Evolutionary conservation across 2,113 vertebrate genomes (phyloP), one percentile per base, ranked within the genome.

Genomic region (Tetrao urogallus): DNA sequence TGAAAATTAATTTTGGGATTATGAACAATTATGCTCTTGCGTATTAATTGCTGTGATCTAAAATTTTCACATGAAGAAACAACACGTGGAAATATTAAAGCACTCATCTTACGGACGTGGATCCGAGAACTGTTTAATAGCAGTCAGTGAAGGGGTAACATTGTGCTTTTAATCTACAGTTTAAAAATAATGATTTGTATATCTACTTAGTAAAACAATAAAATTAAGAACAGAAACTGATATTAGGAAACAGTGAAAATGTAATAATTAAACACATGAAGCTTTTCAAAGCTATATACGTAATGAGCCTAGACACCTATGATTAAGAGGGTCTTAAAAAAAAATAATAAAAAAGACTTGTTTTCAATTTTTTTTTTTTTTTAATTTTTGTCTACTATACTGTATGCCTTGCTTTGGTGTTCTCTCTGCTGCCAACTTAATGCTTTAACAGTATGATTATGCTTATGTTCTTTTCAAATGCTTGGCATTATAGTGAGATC

Each of bases 401-500:
- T 96, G 94, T 97, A 97, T 96, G 85, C 96, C 96, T 98, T 96
- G 95, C 97, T 98, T 98, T 98, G 98, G 98, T 98, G 97, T 97
- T 97, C 94, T 97, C 78, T 96, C 96, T 97, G 94, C 93, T 98
- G 96, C 85, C 94, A 91, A 43, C 96, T 98, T 97, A 96, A 97
- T 91, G 91, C 94, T 94, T 89, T 91, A 91, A 92, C 97, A 96
- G 95, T 89, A 95, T 97, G 82, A 96, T 97, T 94, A 95, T 16
- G 58, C 94, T 97, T 95, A 98, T 95, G 97, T 98, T 98, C 98
- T 98, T 98, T 99, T 99, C 98, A 99, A 98, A 98, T 99, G 99
- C 94, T 98, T 99, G 96, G 99, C 98, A 98, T 99, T 99, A 97
- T 99, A 99, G 97, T 99, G 99, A 97, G 98, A 98, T 96, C 99